A percentile compares a stretch with the other conserved stretches of the same genome.
These are phyloP conservation scores for Papilio polyxenes DNA, from an alignment of 1,140 invertebrate genomes.

Conservation along the genomic window DNA sequence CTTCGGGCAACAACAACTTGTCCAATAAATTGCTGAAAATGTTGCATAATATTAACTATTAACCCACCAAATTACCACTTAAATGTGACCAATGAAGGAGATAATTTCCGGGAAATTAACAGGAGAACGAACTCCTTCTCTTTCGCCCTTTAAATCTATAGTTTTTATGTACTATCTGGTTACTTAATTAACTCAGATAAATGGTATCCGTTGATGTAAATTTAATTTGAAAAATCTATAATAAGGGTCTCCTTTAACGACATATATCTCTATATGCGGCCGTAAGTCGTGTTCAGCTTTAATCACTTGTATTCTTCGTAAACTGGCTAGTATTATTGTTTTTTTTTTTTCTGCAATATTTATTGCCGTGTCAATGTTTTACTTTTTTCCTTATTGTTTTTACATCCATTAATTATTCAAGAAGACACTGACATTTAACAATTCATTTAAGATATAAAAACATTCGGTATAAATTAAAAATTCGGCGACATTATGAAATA, in stretches of 20 bases:
- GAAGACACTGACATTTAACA: conserved; percentile 18
- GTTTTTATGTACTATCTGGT: neutral
- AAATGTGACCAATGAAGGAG: neutral
- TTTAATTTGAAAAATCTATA: too few relatives aligned
- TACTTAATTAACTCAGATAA: neutral
- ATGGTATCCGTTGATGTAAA: too few relatives aligned
- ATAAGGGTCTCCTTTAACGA: too few relatives aligned
- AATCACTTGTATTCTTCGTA: neutral
- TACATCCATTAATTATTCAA: neutral
- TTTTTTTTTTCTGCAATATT: neutral
- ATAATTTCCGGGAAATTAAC: neutral
- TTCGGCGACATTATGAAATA: conserved; percentile 3
- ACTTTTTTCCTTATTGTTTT: neutral
- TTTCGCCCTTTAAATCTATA: neutral
- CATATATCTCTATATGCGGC: neutral
- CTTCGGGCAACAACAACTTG: too few relatives aligned
- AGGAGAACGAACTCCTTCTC: neutral
- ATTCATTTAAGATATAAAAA: neutral
- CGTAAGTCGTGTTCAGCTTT: neutral
- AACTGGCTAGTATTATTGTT: neutral
- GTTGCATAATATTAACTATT: neutral
- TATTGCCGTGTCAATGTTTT: neutral
- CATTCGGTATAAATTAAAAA: neutral
- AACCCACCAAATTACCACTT: neutral
- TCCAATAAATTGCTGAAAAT: neutral